These are phyloP conservation scores for Torymus aiolomorphi DNA, from an alignment of 2,888 invertebrate species.

Conservation along the genomic window DNA sequence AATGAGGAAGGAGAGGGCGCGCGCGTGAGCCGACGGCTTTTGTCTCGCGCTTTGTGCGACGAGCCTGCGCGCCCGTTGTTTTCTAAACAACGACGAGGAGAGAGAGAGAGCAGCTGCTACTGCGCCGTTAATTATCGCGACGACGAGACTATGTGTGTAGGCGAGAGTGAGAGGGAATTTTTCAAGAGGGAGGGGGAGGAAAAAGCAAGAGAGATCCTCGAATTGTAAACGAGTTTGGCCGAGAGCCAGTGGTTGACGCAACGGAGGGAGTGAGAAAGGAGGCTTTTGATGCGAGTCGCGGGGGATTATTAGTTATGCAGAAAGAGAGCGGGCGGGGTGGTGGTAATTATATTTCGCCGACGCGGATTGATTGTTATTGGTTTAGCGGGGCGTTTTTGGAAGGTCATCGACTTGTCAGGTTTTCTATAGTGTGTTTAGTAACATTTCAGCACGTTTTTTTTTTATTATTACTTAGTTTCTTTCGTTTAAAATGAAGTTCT, in stretches of 20 bases:
- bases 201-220: not conserved
- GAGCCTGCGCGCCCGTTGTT: conserved; percentile 18
- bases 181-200: conserved; percentile 9
- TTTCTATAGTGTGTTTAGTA: too few species aligned
- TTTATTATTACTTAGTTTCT: too few species aligned
- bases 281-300: not conserved
- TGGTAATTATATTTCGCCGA: too few species aligned
- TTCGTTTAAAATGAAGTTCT: too few species aligned
- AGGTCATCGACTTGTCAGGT: too few species aligned
- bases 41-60: conserved; percentile 36
- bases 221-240: conserved; percentile 37
- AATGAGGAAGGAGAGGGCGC: conserved; percentile 57
- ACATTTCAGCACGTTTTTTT: too few species aligned
- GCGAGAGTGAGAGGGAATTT: conserved; percentile 5
- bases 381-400: too few species aligned
- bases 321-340: too few species aligned
- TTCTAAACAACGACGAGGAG: conserved; percentile 7
- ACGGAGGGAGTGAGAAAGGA: not conserved
- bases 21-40: not conserved
- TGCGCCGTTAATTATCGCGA: conserved; percentile 29
- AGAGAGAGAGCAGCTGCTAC: not conserved
- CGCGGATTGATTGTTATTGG: too few species aligned
- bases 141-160: not conserved
- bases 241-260: conserved; percentile 7
- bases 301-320: conserved; percentile 37